Evolutionary conservation across 2,888 invertebrate species (phyloP).

Genomic region (Eustalomyia histrio): DNA sequence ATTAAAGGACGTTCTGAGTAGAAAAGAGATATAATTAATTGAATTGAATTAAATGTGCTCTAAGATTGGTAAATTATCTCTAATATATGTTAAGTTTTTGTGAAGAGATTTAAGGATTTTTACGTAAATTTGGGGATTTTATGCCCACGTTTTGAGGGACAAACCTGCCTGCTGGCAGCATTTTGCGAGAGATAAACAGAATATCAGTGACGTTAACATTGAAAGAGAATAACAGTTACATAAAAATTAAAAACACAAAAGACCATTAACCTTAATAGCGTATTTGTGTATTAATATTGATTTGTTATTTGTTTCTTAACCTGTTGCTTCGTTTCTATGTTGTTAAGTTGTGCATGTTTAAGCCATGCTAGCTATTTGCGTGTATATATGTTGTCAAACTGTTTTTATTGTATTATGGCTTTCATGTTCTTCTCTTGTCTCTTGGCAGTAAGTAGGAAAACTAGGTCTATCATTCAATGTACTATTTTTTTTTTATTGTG

Average conservation of each 20-base stretch:
- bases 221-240: not conserved
- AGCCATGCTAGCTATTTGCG: not conserved
- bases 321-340: conserved; percentile 16
- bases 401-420: conserved; percentile 11
- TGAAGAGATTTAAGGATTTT: too few relatives aligned
- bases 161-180: too few relatives aligned
- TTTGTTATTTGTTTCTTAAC: not conserved
- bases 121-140: too few relatives aligned
- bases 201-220: conserved; percentile 1
- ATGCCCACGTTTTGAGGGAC: too few relatives aligned
- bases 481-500: conserved; percentile 11
- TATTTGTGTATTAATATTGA: not conserved
- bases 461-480: conserved; percentile 51
- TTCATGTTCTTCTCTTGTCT: conserved; percentile 42
- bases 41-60: too few relatives aligned
- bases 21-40: conserved; percentile 1
- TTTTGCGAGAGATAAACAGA: conserved; percentile 4
- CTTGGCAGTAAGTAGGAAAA: conserved; percentile 29
- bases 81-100: too few relatives aligned
- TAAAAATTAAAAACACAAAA: not conserved
- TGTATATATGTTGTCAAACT: conserved; percentile 1
- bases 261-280: not conserved
- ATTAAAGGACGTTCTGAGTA: conserved; percentile 90
- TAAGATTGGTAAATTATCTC: too few relatives aligned
- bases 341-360: conserved; percentile 1